Conservation (phyloP, 2,113 vertebrate species). For the Chaetodon auriga region DNA sequence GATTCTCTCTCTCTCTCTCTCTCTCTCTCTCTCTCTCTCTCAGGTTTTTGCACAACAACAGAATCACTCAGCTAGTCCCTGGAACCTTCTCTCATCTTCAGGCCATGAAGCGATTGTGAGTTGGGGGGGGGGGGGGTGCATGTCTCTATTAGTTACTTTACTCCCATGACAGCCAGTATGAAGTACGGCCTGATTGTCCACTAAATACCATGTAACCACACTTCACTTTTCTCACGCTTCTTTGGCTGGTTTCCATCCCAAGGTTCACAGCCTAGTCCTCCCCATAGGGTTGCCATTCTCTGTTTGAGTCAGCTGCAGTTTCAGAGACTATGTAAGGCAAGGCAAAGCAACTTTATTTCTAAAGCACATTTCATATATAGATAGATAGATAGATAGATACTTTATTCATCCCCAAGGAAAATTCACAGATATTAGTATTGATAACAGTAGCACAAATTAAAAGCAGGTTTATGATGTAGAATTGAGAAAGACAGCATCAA, state of each 20-base stretch:
- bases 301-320: conserved; percentile 26
- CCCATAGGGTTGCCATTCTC: background rate
- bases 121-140: conserved; percentile 60
- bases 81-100: conserved; percentile 95
- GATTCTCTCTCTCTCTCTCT: conserved; percentile 25
- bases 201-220: conserved; percentile 32
- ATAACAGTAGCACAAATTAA: too few species aligned
- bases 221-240: conserved; percentile 30
- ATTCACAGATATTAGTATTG: too few species aligned
- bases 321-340: background rate
- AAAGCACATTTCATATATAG: background rate
- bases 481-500: too few species aligned
- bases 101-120: conserved; percentile 98
- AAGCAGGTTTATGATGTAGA: too few species aligned
- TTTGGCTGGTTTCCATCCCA: conserved; percentile 27
- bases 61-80: conserved; percentile 92
- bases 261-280: background rate
- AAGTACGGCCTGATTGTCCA: conserved; percentile 25
- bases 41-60: conserved; percentile 99
- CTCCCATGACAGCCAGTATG: conserved; percentile 21
- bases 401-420: too few species aligned
- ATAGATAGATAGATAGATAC: too few species aligned
- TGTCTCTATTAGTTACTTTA: conserved; percentile 23
- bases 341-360: background rate
- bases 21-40: conserved; percentile 38